Base-by-base conservation (phyloP, 2,113 vertebrate genomes). In the Jaculus jaculus region DNA sequence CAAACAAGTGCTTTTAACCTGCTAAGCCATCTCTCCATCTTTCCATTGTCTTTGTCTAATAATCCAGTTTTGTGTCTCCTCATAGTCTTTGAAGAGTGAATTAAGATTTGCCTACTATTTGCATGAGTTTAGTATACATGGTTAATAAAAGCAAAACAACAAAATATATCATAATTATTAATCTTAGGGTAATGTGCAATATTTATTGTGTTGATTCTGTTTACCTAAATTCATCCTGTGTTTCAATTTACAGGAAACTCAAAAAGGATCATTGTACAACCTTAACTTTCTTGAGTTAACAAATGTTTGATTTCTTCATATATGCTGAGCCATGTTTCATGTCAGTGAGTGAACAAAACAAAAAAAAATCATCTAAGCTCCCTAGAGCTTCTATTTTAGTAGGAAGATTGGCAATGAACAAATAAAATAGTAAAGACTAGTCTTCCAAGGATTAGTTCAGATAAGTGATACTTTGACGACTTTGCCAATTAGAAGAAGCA, bases 401-500 rank as follows among this genome's bases (percentile, higher is more conserved):
- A 26, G 32, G 74, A 37, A 17, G 15, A 18, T 32, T 34, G 94
- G 24, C 65, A 84, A 12, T 37, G 83, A 71, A 73, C n/a, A 91
- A 92, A 80, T 60, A 82, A 39, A 85, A 51, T 84, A 89, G 75
- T 89, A 86, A 82, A 68, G 85, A 86, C 88, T 77, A 60, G 37
- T 39, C 83, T 88, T 83, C 85, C 11, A 74, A 86, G 81, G 89
- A 86, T 83, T 94, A 88, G 72, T 75, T 88, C 51, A 83, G 65
- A 42, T 60, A 69, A 91, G 63, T 60, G 61, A 82, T 93, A 34
- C 84, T 39, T 60, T 12, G 20, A 84, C 26, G 95, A 66, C 80
- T 88, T 79, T 95, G 81, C 74, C 78, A 94, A 75, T 95, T 95
- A 96, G 66, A 84, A 91, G 65, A 37, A 93, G 30, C 30, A 66